Percentiles rank a stretch among this genome's conserved stretches.
These are phyloP conservation scores for Vanessa cardui DNA, from an alignment of 2,888 invertebrate genomes.

Conservation along the genomic window DNA sequence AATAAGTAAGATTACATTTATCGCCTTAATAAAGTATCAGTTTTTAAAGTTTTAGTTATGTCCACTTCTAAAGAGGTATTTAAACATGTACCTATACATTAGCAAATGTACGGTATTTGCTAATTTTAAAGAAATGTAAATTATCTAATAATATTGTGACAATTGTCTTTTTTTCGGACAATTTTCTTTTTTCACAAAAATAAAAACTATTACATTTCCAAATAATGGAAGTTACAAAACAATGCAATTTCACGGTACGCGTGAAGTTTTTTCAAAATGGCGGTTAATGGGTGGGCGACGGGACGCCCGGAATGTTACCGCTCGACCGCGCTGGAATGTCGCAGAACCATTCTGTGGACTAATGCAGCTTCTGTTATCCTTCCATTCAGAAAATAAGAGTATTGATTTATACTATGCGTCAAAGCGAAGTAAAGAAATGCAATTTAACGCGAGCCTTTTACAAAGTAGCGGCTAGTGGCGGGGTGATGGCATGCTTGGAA, in stretches of 20 bases:
- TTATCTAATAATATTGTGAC: too few relatives aligned
- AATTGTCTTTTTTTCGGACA: too few relatives aligned
- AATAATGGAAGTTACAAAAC: slow-evolving; percentile 10
- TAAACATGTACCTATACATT: too few relatives aligned
- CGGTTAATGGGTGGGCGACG: slow-evolving; percentile 38
- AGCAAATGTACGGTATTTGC: too few relatives aligned
- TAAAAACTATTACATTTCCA: not conserved
- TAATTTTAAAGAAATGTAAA: too few relatives aligned
- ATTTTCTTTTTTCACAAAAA: too few relatives aligned
- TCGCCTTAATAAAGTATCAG: too few relatives aligned
- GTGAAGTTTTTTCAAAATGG: slow-evolving; percentile 47
- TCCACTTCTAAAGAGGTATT: too few relatives aligned
- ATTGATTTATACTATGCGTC: not conserved
- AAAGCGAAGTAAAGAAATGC: not conserved
- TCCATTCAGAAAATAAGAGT: not conserved
- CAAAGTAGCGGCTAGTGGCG: not conserved
- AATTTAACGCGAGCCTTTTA: not conserved
- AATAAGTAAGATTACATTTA: too few relatives aligned
- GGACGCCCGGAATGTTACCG: slow-evolving; percentile 54
- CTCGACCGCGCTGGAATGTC: slow-evolving; percentile 41
- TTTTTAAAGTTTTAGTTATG: too few relatives aligned
- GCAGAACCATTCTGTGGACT: slow-evolving; percentile 23
- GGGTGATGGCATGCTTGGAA: not conserved
- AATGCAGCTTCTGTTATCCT: slow-evolving; percentile 16
- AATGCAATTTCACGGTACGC: slow-evolving; percentile 32